Base-by-base conservation (phyloP, 1,140 invertebrate genomes). In the Gryon sp. region DNA sequence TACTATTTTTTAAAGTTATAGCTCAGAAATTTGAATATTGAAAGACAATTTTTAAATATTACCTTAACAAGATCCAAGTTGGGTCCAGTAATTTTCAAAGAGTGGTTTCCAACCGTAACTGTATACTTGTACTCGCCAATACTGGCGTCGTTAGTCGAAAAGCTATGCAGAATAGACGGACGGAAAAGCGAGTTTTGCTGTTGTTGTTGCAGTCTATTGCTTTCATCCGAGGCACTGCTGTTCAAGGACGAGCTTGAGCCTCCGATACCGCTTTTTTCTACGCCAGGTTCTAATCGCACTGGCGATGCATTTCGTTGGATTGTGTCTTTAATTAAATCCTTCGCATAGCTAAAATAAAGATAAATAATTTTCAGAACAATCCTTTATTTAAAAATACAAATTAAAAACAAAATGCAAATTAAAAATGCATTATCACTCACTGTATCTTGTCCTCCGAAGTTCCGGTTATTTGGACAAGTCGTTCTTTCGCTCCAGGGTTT, bases 301-400 rank as follows among this genome's bases (percentile, higher is more conserved):
- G 96, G 96, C 18, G 95, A 97, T 63, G 95, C 95, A 90, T 98
- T 97, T 82, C 96, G 92, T 78, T 95, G 91, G 65, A 98, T 98
- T 32, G 96, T 97, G 84, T 97, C 95, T 87, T 96, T 95, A 82
- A 98, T 97, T 80, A 97, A 88, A 86, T 95, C 93, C 86, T 96
- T 96, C 11, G 96, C 96, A 86, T 95, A 94, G 80, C 95, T 97
- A 84, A 83, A 62, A 43, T 52, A 68, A 5, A 53, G 75, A 19
- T 36, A 5, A 32, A 12, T 18, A 34, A 18, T 24, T 24, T 4
- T 4, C 3, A 12, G 9, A 34, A 34, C 2, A 12, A 34, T 34
- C n/a, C 6, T 3, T 3, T 28, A 24, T 24, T 24, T 24, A 24
- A 24, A 24, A 3, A 24, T 24, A 24, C 7, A 55, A 38, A 32